Percentiles rank a stretch among this genome's conserved stretches.
phyloP scores from a whole-genome alignment of 2,888 invertebrate genomes.

The Tyria jacobaeae region DNA sequence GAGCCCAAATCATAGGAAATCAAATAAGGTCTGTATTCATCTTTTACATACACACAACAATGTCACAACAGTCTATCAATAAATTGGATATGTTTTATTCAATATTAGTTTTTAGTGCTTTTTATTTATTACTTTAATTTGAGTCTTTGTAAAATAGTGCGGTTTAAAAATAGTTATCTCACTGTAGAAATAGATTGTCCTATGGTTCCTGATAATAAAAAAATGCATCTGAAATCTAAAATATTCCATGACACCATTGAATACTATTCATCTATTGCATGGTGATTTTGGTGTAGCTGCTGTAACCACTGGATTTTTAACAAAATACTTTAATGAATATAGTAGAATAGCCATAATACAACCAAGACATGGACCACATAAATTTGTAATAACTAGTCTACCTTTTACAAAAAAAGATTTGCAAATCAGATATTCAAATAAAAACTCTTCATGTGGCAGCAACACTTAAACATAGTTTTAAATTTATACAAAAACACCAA shows the following conservation, averaged over 20 bases:
- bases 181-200: constrained; percentile 88
- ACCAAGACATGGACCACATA: constrained; percentile 91
- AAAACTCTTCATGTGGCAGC: constrained; percentile 91
- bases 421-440: constrained; percentile 87
- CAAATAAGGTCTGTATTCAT: too few species aligned
- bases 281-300: constrained; percentile 92
- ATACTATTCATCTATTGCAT: constrained; percentile 89
- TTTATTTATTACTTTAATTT: too few species aligned
- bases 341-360: constrained; percentile 92
- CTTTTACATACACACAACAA: too few species aligned
- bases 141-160: constrained; percentile 83
- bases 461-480: constrained; percentile 92
- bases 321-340: constrained; percentile 92
- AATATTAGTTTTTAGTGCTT: not conserved
- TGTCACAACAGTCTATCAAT: too few species aligned
- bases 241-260: constrained; percentile 84
- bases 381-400: constrained; percentile 89
- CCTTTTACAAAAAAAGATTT: constrained; percentile 90
- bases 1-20: too few species aligned
- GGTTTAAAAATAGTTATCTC: constrained; percentile 90
- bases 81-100: not conserved
- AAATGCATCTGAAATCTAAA: constrained; percentile 81
- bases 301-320: constrained; percentile 89
- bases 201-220: constrained; percentile 78
- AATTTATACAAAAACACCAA: constrained; percentile 90